Percentiles rank a stretch among this genome's conserved stretches.
These are phyloP conservation scores for Steinernema feltiae DNA, from an alignment of 1,140 invertebrate species.

Conservation along the genomic window DNA sequence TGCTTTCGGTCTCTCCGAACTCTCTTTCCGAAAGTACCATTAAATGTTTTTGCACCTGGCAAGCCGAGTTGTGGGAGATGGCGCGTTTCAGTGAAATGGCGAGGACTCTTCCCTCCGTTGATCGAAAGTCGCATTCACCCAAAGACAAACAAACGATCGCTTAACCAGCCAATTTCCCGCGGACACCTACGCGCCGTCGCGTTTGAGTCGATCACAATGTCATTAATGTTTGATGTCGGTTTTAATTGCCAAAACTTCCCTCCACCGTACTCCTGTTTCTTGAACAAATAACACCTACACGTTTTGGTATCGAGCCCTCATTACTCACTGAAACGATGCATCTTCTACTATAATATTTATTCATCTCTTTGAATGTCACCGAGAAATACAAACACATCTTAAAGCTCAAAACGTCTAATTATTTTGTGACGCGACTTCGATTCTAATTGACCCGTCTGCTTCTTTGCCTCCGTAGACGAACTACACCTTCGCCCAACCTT, in stretches of 20 bases:
- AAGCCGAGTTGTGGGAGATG: no score
- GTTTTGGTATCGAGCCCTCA: no score
- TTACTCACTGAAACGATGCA: no score
- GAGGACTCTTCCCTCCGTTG: no score
- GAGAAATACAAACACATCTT: no score
- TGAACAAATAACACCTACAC: not conserved
- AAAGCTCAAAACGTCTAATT: no score
- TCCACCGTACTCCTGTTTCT: not conserved
- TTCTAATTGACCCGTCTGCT: not conserved
- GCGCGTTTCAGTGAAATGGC: no score
- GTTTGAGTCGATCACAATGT: not conserved
- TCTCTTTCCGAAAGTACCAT: not conserved
- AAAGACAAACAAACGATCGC: not conserved
- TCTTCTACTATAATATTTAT: no score
- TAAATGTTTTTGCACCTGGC: not conserved
- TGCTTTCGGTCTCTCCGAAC: not conserved
- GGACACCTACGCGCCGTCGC: not conserved
- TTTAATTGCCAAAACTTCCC: not conserved
- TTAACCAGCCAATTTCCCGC: not conserved
- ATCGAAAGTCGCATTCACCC: no score
- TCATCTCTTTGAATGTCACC: no score
- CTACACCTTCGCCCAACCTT: slow-evolving; percentile 1
- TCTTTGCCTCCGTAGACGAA: not conserved
- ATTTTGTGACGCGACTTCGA: not conserved
- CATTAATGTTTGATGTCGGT: not conserved